phyloP scores from a whole-genome alignment of 1,140 invertebrate genomes.

The Daktulosphaira vitifoliae region DNA sequence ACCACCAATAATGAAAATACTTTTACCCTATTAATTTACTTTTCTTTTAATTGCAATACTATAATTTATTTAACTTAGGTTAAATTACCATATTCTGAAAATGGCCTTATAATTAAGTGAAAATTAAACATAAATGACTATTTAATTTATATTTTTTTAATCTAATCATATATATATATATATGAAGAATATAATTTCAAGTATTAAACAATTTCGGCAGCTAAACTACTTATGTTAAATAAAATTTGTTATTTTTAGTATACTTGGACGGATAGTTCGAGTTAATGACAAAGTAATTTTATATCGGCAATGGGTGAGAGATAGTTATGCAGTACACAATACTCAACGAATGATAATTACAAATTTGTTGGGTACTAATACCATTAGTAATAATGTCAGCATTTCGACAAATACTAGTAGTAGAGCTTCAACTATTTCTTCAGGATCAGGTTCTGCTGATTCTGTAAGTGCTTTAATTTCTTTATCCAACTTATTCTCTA shows the following conservation, averaged over 20 bases:
- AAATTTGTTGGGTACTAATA: slow-evolving; percentile 17
- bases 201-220: too few relatives aligned
- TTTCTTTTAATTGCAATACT: too few relatives aligned
- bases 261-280: slow-evolving; percentile 80
- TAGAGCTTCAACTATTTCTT: slow-evolving; percentile 27
- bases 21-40: background rate
- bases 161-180: too few relatives aligned
- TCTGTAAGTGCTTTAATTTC: slow-evolving; percentile 29
- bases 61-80: background rate
- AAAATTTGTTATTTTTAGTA: too few relatives aligned
- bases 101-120: too few relatives aligned
- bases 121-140: too few relatives aligned
- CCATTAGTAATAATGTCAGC: slow-evolving; percentile 31
- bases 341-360: slow-evolving; percentile 42
- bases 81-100: too few relatives aligned
- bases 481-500: background rate
- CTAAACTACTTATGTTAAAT: too few relatives aligned
- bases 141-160: too few relatives aligned
- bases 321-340: slow-evolving; percentile 47
- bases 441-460: slow-evolving; percentile 18
- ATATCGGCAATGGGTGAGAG: slow-evolving; percentile 69
- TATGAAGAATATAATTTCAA: too few relatives aligned
- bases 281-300: slow-evolving; percentile 90
- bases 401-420: slow-evolving; percentile 16
- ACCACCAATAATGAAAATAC: too few relatives aligned